Conservation (phyloP, 2,797 vertebrate genomes). For the Remorina albescens region DNA sequence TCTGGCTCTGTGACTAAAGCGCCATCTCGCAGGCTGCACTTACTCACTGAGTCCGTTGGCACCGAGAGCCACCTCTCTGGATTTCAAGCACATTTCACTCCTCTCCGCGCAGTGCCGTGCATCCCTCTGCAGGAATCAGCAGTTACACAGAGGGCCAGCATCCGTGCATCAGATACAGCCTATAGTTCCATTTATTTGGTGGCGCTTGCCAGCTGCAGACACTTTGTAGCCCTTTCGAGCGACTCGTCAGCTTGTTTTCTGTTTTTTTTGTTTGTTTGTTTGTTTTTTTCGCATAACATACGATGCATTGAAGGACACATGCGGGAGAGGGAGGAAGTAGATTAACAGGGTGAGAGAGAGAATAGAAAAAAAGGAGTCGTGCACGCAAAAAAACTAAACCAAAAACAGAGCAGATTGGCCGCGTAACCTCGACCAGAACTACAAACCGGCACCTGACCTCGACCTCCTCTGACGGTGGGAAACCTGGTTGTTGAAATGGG, state of each 20-base stretch:
- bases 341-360: slow-evolving; percentile 10
- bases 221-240: slow-evolving; percentile 21
- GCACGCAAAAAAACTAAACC: not conserved
- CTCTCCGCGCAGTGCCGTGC: slow-evolving; percentile 36
- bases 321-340: slow-evolving; percentile 25
- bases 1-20: slow-evolving; percentile 67
- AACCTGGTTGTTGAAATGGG: slow-evolving; percentile 60
- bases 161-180: slow-evolving; percentile 22
- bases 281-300: slow-evolving; percentile 35
- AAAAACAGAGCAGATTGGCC: slow-evolving; percentile 12
- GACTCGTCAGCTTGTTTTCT: slow-evolving; percentile 18
- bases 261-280: no score
- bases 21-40: slow-evolving; percentile 64
- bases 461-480: slow-evolving; percentile 57
- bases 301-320: slow-evolving; percentile 28
- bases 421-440: slow-evolving; percentile 23
- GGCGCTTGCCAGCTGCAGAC: slow-evolving; percentile 20
- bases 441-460: slow-evolving; percentile 66
- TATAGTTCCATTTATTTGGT: slow-evolving; percentile 3
- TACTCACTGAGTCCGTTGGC: slow-evolving; percentile 50
- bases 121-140: slow-evolving; percentile 50
- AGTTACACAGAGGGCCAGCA: slow-evolving; percentile 30
- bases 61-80: slow-evolving; percentile 54
- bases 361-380: not conserved
- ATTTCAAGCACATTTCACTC: slow-evolving; percentile 54